These are phyloP conservation scores for Aegotheles bennettii DNA, from an alignment of 2,113 vertebrate species.

Conservation along the genomic window DNA sequence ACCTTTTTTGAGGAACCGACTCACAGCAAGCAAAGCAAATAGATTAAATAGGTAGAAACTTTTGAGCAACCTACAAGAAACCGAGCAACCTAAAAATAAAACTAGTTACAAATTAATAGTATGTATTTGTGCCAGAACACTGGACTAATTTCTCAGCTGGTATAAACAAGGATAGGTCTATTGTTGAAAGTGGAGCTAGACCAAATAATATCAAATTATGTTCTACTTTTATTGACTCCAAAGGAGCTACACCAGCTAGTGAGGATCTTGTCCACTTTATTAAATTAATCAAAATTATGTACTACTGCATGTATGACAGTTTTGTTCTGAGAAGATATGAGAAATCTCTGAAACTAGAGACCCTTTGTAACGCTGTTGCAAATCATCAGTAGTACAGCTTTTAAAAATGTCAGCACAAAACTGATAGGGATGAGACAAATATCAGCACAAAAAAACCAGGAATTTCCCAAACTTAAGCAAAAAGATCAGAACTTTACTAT, in stretches of 20 bases:
- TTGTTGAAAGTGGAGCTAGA: neutral
- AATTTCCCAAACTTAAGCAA: neutral
- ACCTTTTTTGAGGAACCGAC: conserved; percentile 52
- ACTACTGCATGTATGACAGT: neutral
- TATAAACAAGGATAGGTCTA: neutral
- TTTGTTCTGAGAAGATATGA: neutral
- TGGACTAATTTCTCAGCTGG: neutral
- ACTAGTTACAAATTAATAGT: conserved; percentile 8
- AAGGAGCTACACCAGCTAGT: neutral
- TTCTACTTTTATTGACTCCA: neutral
- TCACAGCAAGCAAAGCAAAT: conserved; percentile 44
- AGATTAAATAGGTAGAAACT: conserved; percentile 59
- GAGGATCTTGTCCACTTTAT: neutral
- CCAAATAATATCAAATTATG: neutral
- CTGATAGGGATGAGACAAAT: neutral
- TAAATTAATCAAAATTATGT: neutral
- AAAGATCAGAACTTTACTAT: neutral
- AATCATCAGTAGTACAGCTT: neutral
- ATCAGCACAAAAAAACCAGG: neutral
- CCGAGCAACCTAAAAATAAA: conserved; percentile 39
- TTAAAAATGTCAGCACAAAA: neutral
- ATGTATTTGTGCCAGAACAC: neutral
- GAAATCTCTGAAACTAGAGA: neutral
- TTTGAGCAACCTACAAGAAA: conserved; percentile 20
- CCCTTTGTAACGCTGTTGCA: neutral